phyloP scores from a whole-genome alignment of 35 echinoderm and acorn worm genomes.

The Chiridota heheva region DNA sequence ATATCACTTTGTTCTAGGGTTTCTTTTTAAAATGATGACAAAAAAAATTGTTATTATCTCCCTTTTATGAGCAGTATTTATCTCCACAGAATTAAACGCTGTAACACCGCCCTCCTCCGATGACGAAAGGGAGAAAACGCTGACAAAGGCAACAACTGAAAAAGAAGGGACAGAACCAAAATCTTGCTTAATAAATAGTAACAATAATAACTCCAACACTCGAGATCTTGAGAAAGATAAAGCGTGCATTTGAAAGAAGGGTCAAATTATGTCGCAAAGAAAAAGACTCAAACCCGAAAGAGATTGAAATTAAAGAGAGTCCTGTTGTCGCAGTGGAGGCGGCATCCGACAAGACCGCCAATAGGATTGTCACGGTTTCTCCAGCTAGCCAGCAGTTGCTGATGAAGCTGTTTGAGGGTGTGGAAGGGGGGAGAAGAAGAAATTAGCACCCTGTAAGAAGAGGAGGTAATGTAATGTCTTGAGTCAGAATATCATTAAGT shows the following conservation, averaged over 20 bases:
- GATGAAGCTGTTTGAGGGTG: slow-evolving; percentile 80
- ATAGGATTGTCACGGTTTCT: slow-evolving; percentile 77
- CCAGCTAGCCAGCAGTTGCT: slow-evolving; percentile 75
- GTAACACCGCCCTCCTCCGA: slow-evolving; percentile 67
- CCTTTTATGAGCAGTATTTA: no score
- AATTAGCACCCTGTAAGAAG: slow-evolving; percentile 29
- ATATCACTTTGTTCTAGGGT: no score
- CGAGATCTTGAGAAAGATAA: no score
- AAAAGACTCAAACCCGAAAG: no score
- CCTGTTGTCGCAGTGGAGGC: slow-evolving; percentile 36
- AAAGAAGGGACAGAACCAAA: slow-evolving; percentile 6
- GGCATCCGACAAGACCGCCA: slow-evolving; percentile 58
- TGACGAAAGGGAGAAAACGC: slow-evolving; percentile 33
- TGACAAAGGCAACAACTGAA: slow-evolving; percentile 9
- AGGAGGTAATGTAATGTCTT: slow-evolving; percentile 58
- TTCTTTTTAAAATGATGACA: no score
- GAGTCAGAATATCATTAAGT: no score
- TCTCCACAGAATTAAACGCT: slow-evolving; percentile 58
- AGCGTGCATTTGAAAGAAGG: no score
- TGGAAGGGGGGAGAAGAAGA: slow-evolving; percentile 79
- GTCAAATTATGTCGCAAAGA: no score
- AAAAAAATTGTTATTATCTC: no score
- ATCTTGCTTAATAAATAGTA: neutral
- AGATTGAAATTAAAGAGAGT: no score
- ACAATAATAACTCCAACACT: no score